phyloP scores from a whole-genome alignment of 2,797 vertebrate genomes.

The Menidia menidia region DNA sequence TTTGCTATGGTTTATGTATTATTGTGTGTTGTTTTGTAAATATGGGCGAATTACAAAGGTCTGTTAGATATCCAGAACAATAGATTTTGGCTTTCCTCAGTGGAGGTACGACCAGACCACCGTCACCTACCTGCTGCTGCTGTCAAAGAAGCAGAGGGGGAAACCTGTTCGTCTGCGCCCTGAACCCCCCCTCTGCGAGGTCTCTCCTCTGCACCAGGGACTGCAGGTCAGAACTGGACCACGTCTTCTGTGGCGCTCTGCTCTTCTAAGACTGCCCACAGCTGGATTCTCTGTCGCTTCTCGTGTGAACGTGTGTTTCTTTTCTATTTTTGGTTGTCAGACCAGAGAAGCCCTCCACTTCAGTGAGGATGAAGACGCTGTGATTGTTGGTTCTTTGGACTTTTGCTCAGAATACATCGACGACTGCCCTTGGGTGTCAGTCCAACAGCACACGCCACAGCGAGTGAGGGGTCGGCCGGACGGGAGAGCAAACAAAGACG shows the following conservation, averaged over 20 bases:
- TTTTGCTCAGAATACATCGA: constrained; percentile 78
- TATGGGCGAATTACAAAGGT: neutral
- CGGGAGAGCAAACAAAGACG: constrained; percentile 48
- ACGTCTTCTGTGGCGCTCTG: constrained; percentile 24
- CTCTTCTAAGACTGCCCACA: constrained; percentile 9
- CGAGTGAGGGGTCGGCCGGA: constrained; percentile 58
- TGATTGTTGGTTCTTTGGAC: constrained; percentile 80
- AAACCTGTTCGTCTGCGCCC: constrained; percentile 83
- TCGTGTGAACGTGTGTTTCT: neutral
- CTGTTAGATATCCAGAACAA: constrained; percentile 15
- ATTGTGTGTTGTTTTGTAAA: neutral
- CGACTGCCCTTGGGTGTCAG: constrained; percentile 69
- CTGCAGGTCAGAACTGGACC: constrained; percentile 77
- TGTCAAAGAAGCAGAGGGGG: constrained; percentile 89
- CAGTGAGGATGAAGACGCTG: constrained; percentile 74
- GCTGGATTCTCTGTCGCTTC: constrained; percentile 6
- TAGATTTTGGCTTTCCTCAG: constrained; percentile 66
- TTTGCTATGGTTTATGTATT: neutral
- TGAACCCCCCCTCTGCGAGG: constrained; percentile 48
- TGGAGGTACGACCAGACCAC: constrained; percentile 93
- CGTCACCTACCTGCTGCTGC: constrained; percentile 92
- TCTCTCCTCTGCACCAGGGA: constrained; percentile 63
- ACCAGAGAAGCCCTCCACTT: constrained; percentile 73
- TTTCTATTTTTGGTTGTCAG: constrained; percentile 46
- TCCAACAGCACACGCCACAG: constrained; percentile 46